A percentile compares a stretch with the other conserved stretches of the same genome.
These are phyloP conservation scores for Onthophagus taurus DNA, from an alignment of 1,140 invertebrate genomes.

Conservation along the genomic window DNA sequence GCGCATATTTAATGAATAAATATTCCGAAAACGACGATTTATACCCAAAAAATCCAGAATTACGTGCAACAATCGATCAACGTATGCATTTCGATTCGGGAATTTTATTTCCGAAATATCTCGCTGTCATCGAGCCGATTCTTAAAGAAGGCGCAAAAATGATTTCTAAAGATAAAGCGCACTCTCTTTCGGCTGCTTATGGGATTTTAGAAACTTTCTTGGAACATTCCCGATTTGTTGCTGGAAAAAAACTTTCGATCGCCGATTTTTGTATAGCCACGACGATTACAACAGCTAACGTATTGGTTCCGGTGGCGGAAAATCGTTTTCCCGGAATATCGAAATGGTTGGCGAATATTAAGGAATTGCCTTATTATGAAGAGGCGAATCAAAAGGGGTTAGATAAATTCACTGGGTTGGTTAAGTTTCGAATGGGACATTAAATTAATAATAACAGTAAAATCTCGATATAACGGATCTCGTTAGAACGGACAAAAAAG, in stretches of 20 bases:
- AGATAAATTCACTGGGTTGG: conserved; percentile 21
- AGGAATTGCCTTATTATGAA: conserved; percentile 24
- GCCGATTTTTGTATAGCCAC: conserved; percentile 39
- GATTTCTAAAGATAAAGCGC: conserved; percentile 26
- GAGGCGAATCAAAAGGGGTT: conserved; percentile 24
- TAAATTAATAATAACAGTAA: too few species aligned
- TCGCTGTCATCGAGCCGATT: conserved; percentile 27
- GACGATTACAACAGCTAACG: conserved; percentile 32
- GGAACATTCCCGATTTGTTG: conserved; percentile 20
- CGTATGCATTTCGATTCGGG: conserved; percentile 44
- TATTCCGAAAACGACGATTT: conserved; percentile 46
- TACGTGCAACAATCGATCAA: conserved; percentile 46
- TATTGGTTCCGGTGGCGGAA: conserved; percentile 23
- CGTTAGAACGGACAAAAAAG: too few species aligned
- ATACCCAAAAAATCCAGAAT: conserved; percentile 48
- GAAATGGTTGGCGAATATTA: conserved; percentile 22
- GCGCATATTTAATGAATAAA: conserved; percentile 45
- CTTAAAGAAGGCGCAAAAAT: conserved; percentile 21
- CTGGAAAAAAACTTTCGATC: conserved; percentile 40
- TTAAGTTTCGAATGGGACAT: conserved; percentile 15
- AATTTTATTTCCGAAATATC: conserved; percentile 39
- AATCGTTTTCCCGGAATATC: conserved; percentile 24
- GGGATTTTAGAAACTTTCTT: conserved; percentile 19
- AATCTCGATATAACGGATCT: too few species aligned
- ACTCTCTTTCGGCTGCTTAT: conserved; percentile 18